Conservation (phyloP, 2,113 vertebrate genomes). For the Hydropotes inermis region DNA sequence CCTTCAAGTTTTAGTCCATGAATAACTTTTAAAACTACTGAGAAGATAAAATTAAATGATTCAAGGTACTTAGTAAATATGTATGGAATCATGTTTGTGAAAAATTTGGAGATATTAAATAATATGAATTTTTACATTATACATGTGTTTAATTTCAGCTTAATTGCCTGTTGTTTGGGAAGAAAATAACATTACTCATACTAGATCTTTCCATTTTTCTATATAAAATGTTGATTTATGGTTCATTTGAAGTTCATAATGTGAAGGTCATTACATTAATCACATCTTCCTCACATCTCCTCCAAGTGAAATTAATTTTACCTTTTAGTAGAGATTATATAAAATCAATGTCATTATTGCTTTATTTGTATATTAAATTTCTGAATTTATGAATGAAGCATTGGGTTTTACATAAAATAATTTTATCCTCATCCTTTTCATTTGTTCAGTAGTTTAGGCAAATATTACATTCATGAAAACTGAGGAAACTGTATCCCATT, state of each 20-base stretch:
- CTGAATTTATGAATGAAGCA: not conserved
- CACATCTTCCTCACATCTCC: not conserved
- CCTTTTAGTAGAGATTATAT: not conserved
- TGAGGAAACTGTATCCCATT: constrained; percentile 11
- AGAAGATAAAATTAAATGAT: not conserved
- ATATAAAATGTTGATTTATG: constrained; percentile 6
- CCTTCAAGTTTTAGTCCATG: not conserved
- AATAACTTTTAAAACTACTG: not conserved
- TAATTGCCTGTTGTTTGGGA: not conserved
- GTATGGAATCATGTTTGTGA: not conserved
- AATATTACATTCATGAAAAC: not conserved
- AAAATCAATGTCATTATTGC: not conserved
- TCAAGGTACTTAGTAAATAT: not conserved
- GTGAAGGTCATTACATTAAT: constrained; percentile 38
- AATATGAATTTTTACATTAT: not conserved
- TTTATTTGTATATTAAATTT: constrained; percentile 26
- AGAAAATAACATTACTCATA: not conserved
- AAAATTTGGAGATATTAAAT: not conserved
- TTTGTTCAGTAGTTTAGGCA: not conserved
- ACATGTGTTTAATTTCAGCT: not conserved
- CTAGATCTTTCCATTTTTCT: constrained; percentile 10
- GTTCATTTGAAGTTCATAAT: constrained; percentile 31
- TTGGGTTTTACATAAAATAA: not conserved
- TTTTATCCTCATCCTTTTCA: not conserved
- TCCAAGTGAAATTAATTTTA: constrained; percentile 51